These are phyloP conservation scores for Potamilus streckersoni DNA, from an alignment of 1,140 invertebrate species.

Conservation along the genomic window DNA sequence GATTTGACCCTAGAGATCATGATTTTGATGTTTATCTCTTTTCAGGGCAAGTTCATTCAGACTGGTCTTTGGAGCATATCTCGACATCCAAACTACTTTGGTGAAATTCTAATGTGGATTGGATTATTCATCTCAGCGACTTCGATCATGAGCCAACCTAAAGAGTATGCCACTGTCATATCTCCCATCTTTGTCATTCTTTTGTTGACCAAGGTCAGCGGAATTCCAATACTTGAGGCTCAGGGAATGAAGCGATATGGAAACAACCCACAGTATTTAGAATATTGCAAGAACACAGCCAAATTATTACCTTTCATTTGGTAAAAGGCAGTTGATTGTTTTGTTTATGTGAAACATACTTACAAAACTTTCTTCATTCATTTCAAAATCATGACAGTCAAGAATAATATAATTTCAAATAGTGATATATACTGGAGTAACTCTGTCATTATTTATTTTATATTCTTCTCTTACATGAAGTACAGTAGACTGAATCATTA, in stretches of 20 bases:
- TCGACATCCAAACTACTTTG: conserved; percentile 94
- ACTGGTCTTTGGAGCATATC: conserved; percentile 86
- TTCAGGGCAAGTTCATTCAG: conserved; percentile 55
- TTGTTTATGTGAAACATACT: too few relatives aligned
- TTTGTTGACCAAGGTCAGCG: conserved; percentile 59
- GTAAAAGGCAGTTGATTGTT: too few relatives aligned
- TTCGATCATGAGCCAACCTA: conserved; percentile 36
- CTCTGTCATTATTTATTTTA: too few relatives aligned
- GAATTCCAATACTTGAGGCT: conserved; percentile 61
- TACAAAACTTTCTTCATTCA: too few relatives aligned
- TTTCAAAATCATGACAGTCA: too few relatives aligned
- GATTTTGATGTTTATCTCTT: neutral
- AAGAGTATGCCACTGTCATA: conserved; percentile 56
- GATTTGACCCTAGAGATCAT: too few relatives aligned
- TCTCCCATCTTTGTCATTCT: conserved; percentile 62
- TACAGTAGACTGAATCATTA: too few relatives aligned
- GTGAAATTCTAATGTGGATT: conserved; percentile 95
- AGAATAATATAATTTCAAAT: too few relatives aligned
- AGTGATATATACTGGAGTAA: too few relatives aligned
- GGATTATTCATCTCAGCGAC: conserved; percentile 80
- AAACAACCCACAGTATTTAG: conserved; percentile 47
- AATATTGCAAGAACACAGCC: conserved; percentile 58
- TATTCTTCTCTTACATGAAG: too few relatives aligned
- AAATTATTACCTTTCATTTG: conserved; percentile 56
- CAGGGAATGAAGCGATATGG: conserved; percentile 60